Percentiles rank a stretch among this genome's conserved stretches.
phyloP scores from a whole-genome alignment of 2,113 vertebrate genomes.

The Budorcas taxicolor region DNA sequence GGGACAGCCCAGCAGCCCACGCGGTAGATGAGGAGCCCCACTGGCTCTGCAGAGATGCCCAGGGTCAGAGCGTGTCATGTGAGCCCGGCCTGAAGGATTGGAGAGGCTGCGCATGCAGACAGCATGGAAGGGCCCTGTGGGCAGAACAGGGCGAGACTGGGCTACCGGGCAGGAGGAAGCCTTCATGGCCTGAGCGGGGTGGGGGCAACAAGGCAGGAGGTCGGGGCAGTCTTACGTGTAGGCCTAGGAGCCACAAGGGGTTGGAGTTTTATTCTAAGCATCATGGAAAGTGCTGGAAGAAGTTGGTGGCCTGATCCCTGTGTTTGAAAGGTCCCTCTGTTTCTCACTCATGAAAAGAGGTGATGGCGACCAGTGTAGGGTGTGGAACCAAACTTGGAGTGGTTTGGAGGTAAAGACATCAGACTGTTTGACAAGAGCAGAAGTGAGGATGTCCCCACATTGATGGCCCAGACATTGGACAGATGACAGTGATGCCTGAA shows the following conservation, averaged over 20 bases:
- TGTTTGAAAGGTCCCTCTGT: background rate
- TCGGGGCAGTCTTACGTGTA: background rate
- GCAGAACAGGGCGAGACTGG: background rate
- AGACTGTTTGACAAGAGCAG: background rate
- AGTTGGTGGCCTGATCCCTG: background rate
- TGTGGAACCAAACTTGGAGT: background rate
- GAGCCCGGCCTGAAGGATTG: background rate
- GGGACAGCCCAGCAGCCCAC: background rate
- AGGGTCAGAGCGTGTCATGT: background rate
- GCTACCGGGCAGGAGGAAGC: too few relatives aligned
- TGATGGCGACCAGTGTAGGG: background rate
- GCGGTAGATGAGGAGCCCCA: rapidly evolving
- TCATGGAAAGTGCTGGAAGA: background rate
- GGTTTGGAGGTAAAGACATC: background rate
- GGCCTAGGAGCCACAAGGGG: background rate
- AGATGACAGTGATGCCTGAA: background rate
- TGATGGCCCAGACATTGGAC: rapidly evolving
- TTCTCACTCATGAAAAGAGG: background rate
- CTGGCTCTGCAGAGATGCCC: background rate
- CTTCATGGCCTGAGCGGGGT: background rate
- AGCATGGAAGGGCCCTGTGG: background rate
- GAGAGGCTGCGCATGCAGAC: rapidly evolving
- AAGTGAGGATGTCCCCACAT: too few relatives aligned
- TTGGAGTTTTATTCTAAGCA: background rate
- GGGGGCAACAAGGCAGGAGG: too few relatives aligned